Base-by-base conservation (phyloP, 2,888 invertebrate species). In the Netelia fuscicornis region DNA sequence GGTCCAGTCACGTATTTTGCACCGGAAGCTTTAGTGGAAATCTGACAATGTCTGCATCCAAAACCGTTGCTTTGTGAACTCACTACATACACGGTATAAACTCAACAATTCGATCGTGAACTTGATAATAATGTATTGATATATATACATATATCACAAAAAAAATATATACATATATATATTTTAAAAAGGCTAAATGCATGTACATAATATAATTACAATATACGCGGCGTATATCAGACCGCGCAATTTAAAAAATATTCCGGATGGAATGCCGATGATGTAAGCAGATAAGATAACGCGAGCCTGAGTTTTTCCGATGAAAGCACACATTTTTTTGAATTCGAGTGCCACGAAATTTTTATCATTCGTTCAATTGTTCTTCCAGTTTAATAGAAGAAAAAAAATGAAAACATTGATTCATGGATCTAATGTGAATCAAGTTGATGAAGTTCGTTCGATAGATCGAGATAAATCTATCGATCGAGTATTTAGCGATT, bases 21-120 rank as follows among this genome's bases (percentile, higher is more conserved):
- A 48, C 20, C 20, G 13, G 11, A 11, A n/a, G 48, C 48, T n/a
- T 67, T 64, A 56, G 58, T 23, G 23, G 10, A 13, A 81, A 44
- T 37, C 13, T 58, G 37, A 68, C 58, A 65, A 72, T 58, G 67
- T 75, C 67, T 81, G 81, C 86, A 86, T 78, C 67, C 82, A 82
- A 60, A 54, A 77, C 64, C 72, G 84, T 79, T 84, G 80, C 86
- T 87, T 87, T 77, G 71, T 79, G 68, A 67, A 80, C 48, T 67
- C 67, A 84, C 37, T 37, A 37, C 74, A 71, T 82, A 83, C 25
- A 84, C 82, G 77, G 80, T 70, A 85, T 84, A 84, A 87, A 89
- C 86, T 87, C 88, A 86, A 88, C 72, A 84, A 89, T 87, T 89
- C 88, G 87, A 89, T 89, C 87, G 88, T 87, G 87, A 90, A 89